Conservation (phyloP, 2,797 vertebrate species). For the Propithecus deckenii region DNA sequence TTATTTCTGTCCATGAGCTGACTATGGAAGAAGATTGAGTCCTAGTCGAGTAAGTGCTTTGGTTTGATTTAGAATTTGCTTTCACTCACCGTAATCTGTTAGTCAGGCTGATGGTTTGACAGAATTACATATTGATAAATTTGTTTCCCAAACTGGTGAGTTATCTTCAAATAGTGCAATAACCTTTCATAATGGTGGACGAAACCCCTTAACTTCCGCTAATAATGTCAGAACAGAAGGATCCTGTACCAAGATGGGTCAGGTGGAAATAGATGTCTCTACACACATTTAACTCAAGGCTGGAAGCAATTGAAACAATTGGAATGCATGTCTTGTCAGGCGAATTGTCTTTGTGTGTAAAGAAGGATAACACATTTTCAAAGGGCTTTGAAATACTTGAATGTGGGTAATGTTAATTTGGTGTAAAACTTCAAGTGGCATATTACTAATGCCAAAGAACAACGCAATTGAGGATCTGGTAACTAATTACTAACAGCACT, state of each 20-base stretch:
- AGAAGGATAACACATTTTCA: constrained; percentile 36
- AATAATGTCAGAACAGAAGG: neutral
- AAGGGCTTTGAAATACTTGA: constrained; percentile 45
- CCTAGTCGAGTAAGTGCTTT: neutral
- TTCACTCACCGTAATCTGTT: neutral
- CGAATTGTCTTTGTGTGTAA: neutral
- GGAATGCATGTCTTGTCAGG: neutral
- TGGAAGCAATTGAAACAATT: neutral
- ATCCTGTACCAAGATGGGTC: neutral
- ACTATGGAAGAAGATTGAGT: neutral
- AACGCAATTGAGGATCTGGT: constrained; percentile 62
- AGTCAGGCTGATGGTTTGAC: neutral
- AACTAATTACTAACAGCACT: constrained; percentile 72
- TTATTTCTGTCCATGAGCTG: neutral
- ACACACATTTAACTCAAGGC: neutral
- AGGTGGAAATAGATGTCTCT: neutral
- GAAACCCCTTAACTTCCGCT: neutral
- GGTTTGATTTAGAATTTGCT: neutral
- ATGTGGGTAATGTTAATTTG: constrained; percentile 60
- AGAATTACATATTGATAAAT: neutral
- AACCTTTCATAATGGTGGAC: neutral
- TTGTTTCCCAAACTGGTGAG: neutral
- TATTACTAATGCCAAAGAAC: constrained; percentile 61
- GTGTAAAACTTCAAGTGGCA: constrained; percentile 65
- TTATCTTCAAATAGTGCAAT: neutral